Conservation (phyloP, 2,888 invertebrate species). For the Drosophila koepferae region DNA sequence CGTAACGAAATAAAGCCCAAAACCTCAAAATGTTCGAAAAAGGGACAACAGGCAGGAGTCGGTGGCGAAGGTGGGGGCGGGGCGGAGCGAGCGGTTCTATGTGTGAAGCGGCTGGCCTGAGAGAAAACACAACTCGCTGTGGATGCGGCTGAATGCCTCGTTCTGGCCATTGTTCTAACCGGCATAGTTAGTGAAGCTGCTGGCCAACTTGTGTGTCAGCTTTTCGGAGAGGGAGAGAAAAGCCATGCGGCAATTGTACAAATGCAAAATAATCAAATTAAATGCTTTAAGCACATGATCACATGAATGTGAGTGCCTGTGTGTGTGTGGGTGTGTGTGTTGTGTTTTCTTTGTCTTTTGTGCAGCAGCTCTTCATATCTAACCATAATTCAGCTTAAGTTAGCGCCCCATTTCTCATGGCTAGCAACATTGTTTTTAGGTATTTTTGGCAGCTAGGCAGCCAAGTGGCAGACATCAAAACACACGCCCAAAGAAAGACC, state of each 20-base stretch:
- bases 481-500: constrained; percentile 36
- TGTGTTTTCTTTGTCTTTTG: constrained; percentile 1
- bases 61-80: neutral
- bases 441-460: constrained; percentile 55
- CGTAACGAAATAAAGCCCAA: constrained; percentile 78
- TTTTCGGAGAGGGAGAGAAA: constrained; percentile 36
- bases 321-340: constrained; percentile 10
- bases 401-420: constrained; percentile 17
- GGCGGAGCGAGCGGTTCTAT: neutral
- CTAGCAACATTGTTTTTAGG: constrained; percentile 32
- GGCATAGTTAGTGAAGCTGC: constrained; percentile 33
- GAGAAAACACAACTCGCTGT: neutral
- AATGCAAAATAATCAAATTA: constrained; percentile 72
- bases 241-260: constrained; percentile 48
- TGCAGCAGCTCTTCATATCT: constrained; percentile 26
- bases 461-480: constrained; percentile 77
- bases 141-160: constrained; percentile 29
- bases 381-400: constrained; percentile 53
- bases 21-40: constrained; percentile 73
- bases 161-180: constrained; percentile 32
- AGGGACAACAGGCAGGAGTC: constrained; percentile 59
- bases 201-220: constrained; percentile 59
- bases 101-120: neutral
- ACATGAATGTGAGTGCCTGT: neutral
- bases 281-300: constrained; percentile 47